Percentiles rank a stretch among this genome's conserved stretches.
These are phyloP conservation scores for Cyanoramphus novaezelandiae DNA, from an alignment of 2,113 vertebrate genomes.

Conservation along the genomic window DNA sequence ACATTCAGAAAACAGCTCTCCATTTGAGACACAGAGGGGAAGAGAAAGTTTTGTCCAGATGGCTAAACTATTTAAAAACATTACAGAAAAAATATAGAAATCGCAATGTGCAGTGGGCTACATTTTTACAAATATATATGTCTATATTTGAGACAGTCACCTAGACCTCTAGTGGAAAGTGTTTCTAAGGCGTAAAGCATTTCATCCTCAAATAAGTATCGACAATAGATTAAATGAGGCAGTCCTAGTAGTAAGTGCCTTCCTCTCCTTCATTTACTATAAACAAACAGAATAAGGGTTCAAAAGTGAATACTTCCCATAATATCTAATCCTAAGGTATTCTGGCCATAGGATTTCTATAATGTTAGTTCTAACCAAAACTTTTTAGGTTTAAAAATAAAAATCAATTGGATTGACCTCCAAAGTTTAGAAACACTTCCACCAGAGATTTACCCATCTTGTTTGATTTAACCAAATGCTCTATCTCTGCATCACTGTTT, in stretches of 20 bases:
- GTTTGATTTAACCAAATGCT: not conserved
- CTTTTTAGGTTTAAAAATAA: not conserved
- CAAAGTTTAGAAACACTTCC: not conserved
- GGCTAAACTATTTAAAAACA: not conserved
- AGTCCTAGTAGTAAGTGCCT: not conserved
- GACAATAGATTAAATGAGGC: not conserved
- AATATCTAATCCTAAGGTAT: not conserved
- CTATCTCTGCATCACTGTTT: not conserved
- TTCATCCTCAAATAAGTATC: not conserved
- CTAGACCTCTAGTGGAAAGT: not conserved
- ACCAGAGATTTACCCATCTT: not conserved
- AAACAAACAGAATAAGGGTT: not conserved
- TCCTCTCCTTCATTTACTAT: not conserved
- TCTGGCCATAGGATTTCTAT: not conserved
- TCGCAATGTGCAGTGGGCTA: not conserved
- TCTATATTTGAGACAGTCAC: not conserved
- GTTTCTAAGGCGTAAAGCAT: not conserved
- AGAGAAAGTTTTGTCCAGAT: not conserved
- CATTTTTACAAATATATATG: not conserved
- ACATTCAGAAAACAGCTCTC: not conserved
- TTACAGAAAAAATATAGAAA: not conserved
- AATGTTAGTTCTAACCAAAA: not conserved
- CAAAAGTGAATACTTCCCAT: not conserved
- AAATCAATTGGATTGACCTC: not conserved
- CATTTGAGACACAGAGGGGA: not conserved